Evolutionary conservation across 2,113 vertebrate genomes (phyloP).

Genomic region (Passer montanus): DNA sequence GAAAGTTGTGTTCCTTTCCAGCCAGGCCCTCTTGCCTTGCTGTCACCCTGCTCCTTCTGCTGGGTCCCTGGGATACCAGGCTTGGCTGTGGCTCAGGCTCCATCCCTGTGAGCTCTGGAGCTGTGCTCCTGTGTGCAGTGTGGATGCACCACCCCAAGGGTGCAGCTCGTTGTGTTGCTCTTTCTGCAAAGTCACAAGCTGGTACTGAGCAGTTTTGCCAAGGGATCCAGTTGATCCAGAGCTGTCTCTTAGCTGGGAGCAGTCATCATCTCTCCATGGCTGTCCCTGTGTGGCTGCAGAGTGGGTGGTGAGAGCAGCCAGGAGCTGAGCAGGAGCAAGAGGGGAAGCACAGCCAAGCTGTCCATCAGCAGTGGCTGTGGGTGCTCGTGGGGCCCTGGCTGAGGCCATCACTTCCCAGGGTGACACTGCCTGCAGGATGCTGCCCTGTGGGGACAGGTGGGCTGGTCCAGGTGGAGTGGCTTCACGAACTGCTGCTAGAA

Average conservation of each 20-base stretch:
- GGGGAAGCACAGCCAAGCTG: accelerated
- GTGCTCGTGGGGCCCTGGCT: neutral
- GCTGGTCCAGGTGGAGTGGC: neutral
- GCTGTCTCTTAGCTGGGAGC: neutral
- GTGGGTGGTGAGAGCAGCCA: neutral
- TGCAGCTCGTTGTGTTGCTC: neutral
- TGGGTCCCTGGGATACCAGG: neutral
- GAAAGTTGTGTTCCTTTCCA: neutral
- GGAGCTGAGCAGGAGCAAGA: neutral
- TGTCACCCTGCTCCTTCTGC: accelerated
- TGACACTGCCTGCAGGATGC: neutral
- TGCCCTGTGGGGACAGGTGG: neutral
- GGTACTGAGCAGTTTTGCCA: neutral
- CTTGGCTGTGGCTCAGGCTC: neutral
- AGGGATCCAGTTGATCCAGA: neutral
- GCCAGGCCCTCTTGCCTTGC: accelerated
- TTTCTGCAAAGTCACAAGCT: neutral
- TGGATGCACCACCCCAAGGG: accelerated
- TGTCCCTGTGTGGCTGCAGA: accelerated
- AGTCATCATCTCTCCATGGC: neutral
- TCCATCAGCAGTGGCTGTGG: neutral
- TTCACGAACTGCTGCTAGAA: neutral
- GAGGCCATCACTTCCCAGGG: neutral
- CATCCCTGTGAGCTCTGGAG: neutral
- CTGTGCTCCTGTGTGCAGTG: accelerated